phyloP scores from a whole-genome alignment of 92 coral and sea anemone species.

The Scolanthus callimorphus region DNA sequence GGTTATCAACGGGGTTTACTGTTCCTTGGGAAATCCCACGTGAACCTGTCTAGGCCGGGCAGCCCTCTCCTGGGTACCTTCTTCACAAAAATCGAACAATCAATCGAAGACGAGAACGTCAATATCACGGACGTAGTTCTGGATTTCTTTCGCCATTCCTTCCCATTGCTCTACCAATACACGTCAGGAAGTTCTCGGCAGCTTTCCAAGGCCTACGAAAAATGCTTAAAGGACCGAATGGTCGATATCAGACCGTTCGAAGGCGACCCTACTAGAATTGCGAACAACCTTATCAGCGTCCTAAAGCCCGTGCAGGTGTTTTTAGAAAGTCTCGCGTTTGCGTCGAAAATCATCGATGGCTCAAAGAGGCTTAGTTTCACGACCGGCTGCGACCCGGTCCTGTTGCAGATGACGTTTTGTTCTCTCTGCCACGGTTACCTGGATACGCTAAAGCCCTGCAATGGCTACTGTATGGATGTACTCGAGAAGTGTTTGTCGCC shows the following conservation, averaged over 20 bases:
- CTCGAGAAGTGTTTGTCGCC: slow-evolving; percentile 65
- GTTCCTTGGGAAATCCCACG: slow-evolving; percentile 20
- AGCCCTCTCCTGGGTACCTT: slow-evolving; percentile 36
- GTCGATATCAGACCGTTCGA: slow-evolving; percentile 64
- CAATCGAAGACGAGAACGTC: slow-evolving; percentile 40
- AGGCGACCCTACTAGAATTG: slow-evolving; percentile 48
- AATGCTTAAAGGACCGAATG: slow-evolving; percentile 73
- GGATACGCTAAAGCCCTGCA: slow-evolving; percentile 69
- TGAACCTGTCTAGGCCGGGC: slow-evolving; percentile 51
- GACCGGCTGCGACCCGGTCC: slow-evolving; percentile 58
- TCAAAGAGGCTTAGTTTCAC: slow-evolving; percentile 65
- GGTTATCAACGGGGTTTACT: slow-evolving; percentile 30
- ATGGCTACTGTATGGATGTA: slow-evolving; percentile 68
- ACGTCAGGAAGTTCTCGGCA: slow-evolving; percentile 27
- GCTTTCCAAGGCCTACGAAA: slow-evolving; percentile 47
- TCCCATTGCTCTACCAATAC: slow-evolving; percentile 58
- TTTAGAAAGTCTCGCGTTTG: slow-evolving; percentile 58
- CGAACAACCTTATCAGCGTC: slow-evolving; percentile 27
- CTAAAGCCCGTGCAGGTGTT: slow-evolving; percentile 69
- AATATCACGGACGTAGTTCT: slow-evolving; percentile 48
- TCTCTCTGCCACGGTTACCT: slow-evolving; percentile 71
- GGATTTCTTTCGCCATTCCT: slow-evolving; percentile 66
- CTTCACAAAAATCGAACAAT: slow-evolving; percentile 54
- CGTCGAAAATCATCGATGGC: slow-evolving; percentile 36
- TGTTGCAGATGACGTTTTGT: slow-evolving; percentile 81